Evolutionary conservation across 2,888 invertebrate genomes (phyloP).

Genomic region (Tortricodes alternella): DNA sequence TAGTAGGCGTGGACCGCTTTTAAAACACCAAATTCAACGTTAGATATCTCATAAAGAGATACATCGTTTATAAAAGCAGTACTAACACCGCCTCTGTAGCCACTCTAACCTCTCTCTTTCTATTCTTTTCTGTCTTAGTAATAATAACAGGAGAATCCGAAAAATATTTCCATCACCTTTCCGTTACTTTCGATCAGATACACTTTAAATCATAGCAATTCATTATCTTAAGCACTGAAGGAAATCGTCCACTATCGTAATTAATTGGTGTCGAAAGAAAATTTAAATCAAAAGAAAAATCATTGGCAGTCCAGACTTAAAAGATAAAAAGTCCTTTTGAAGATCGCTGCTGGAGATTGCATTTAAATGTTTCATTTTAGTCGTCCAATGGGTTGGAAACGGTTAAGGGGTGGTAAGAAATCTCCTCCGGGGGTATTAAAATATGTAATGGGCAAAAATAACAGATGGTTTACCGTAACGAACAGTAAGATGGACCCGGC

Average conservation of each 20-base stretch:
- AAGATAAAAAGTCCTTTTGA: constrained; percentile 33
- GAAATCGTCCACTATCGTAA: neutral
- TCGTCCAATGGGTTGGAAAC: constrained; percentile 70
- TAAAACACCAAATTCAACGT: neutral
- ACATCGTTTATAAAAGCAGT: no score
- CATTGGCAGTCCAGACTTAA: constrained; percentile 39
- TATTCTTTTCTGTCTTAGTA: neutral
- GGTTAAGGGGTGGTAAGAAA: constrained; percentile 58
- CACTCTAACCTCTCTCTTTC: no score
- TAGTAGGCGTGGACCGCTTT: neutral
- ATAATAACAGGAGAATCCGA: no score
- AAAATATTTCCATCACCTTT: neutral
- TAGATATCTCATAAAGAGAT: no score
- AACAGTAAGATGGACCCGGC: constrained; percentile 66
- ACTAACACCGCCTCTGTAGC: no score
- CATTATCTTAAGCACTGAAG: constrained; percentile 1
- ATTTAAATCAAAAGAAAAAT: constrained; percentile 39
- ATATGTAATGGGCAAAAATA: constrained; percentile 78
- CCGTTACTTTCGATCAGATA: no score
- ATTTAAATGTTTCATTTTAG: constrained; percentile 72
- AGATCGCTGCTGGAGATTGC: constrained; percentile 57
- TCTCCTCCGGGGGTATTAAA: constrained; percentile 71
- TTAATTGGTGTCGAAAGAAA: constrained; percentile 7
- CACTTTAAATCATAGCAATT: constrained; percentile 4
- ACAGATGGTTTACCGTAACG: constrained; percentile 75